These are phyloP conservation scores for Macrocentrus cingulum DNA, from an alignment of 1,140 invertebrate genomes.

Conservation along the genomic window DNA sequence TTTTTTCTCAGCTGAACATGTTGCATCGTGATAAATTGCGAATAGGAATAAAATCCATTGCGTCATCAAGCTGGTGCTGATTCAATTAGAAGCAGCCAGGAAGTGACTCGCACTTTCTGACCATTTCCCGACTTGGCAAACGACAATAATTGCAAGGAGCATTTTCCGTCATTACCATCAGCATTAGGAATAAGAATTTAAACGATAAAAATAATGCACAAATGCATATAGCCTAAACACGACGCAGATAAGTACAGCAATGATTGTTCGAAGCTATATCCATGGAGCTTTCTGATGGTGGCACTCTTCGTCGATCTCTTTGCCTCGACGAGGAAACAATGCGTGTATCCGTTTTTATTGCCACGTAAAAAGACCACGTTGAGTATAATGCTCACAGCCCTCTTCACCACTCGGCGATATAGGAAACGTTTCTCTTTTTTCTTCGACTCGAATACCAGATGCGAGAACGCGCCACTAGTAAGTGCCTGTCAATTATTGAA, in stretches of 20 bases:
- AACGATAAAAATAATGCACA: neutral
- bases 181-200: conserved; percentile 32
- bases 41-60: no score
- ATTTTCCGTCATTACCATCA: conserved; percentile 45
- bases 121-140: conserved; percentile 37
- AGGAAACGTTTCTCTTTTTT: conserved; percentile 20
- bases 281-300: conserved; percentile 31
- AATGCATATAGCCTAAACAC: neutral
- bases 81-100: no score
- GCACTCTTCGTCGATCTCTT: conserved; percentile 24
- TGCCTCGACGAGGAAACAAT: conserved; percentile 43
- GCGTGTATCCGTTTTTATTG: conserved; percentile 46
- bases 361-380: conserved; percentile 44
- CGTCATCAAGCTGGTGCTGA: no score
- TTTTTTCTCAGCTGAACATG: no score
- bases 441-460: conserved; percentile 42
- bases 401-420: conserved; percentile 4
- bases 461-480: conserved; percentile 36
- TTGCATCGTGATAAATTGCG: no score
- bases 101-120: no score
- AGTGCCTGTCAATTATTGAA: conserved; percentile 57
- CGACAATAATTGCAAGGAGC: conserved; percentile 49
- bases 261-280: neutral
- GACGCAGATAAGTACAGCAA: neutral
- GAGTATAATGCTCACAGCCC: conserved; percentile 9